Base-by-base conservation (phyloP, 2,888 invertebrate species). In the Drosophila neoperkinsi region DNA sequence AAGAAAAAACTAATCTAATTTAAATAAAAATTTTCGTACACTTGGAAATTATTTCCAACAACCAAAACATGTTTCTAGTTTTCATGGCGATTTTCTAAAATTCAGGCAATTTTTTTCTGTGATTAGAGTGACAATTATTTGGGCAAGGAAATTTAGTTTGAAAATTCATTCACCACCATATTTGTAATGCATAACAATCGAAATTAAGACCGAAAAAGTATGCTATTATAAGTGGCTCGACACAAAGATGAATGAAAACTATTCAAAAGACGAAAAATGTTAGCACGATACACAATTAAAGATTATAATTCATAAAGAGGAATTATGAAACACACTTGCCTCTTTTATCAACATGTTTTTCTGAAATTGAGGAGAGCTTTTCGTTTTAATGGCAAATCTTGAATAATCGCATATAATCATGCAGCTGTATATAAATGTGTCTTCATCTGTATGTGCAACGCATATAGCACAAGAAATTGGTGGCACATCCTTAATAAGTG, bases 171-270 rank as follows among this genome's bases (percentile, higher is more conserved):
- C 10, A n/a, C 10, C n/a, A 43, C 1, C 9, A 21, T 13, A 49
- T 16, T 25, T 49, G 3, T 4, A 16, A 13, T 49, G 16, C 46
- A 25, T 4, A 16, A 9, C 13, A 25, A 2, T 21, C 21, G 1
- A 28, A 28, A 18, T 18, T 11, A 50, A 16, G 10, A 13, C 4
- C 67, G 4, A 18, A 46, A 46, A 66, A 66, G 30, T 65, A 67
- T 67, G 67, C 67, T 55, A 38, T 38, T 11, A 0, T 46, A 46
- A 36, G 28, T 21, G 18, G 6, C 25, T 25, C 25, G 10, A 25
- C 10, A 18, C 13, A 18, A n/a, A 50, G 28, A 7, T 51, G 16
- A 46, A 58, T 30, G 3, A 53, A 34, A 43, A n/a, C n/a, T 6
- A 11, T 11, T 43, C 5, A n/a, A 43, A 41, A 21, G n/a, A 3